Conservation (phyloP, 2,888 invertebrate species). For the Ormyrus labotus region DNA sequence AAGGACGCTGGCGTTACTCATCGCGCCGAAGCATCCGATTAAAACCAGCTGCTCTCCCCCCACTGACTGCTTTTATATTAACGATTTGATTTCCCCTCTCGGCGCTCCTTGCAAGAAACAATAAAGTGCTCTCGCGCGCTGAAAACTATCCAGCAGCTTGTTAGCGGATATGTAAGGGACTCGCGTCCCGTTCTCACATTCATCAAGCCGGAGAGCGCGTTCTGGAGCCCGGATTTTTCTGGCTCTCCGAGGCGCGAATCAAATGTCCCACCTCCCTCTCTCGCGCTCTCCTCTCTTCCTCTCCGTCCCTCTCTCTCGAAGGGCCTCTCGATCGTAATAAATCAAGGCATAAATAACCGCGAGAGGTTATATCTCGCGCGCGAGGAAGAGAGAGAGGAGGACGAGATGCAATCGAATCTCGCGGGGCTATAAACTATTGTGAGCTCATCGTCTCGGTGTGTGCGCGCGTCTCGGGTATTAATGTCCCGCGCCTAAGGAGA, state of each 20-base stretch:
- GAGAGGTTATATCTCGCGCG: conserved; percentile 70
- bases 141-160: too few species aligned
- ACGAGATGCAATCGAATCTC: conserved; percentile 68
- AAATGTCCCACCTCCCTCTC: conserved; percentile 29
- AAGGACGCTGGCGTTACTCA: conserved; percentile 47
- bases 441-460: conserved; percentile 6
- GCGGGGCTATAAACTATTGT: conserved; percentile 56
- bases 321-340: conserved; percentile 74
- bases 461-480: conserved; percentile 65
- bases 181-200: conserved; percentile 31
- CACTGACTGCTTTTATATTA: too few species aligned
- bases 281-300: conserved; percentile 22
- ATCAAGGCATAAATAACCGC: conserved; percentile 74
- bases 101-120: too few species aligned
- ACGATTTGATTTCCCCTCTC: too few species aligned
- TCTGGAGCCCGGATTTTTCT: too few species aligned
- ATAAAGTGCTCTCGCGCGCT: too few species aligned
- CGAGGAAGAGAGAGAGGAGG: conserved; percentile 32
- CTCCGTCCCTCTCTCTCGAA: conserved; percentile 37
- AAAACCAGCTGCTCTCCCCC: conserved; percentile 28
- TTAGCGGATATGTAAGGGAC: too few species aligned
- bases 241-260: neutral
- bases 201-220: neutral
- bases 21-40: conserved; percentile 37
- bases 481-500: conserved; percentile 64